These are phyloP conservation scores for Rhogogaster chlorosoma DNA, from an alignment of 2,888 invertebrate genomes.

Conservation along the genomic window DNA sequence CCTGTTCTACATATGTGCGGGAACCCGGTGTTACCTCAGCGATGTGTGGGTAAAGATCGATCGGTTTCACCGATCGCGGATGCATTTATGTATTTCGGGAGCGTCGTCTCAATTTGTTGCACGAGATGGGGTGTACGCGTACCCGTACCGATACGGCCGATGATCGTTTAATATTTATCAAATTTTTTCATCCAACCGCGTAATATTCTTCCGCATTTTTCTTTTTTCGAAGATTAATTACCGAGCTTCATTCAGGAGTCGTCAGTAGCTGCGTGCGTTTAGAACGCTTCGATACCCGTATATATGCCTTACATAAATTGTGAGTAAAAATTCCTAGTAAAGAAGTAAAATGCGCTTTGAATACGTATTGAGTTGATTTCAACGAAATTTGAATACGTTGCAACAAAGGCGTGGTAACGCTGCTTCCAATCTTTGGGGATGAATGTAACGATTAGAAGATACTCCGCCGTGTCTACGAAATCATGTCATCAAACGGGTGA, in stretches of 20 bases:
- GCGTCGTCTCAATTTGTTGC: slow-evolving; percentile 8
- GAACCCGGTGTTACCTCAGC: neutral
- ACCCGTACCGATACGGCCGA: neutral
- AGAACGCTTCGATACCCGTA: neutral
- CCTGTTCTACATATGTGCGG: slow-evolving; percentile 16
- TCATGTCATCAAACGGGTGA: neutral
- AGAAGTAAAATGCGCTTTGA: slow-evolving; percentile 22
- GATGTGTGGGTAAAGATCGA: slow-evolving; percentile 19
- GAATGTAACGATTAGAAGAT: no score
- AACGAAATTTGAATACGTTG: slow-evolving; percentile 18
- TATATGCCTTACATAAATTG: neutral
- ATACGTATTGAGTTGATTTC: slow-evolving; percentile 16
- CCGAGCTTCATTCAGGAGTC: neutral
- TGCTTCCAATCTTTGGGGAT: no score
- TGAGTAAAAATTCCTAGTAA: slow-evolving; percentile 7
- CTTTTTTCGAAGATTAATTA: neutral
- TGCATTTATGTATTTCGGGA: slow-evolving; percentile 19
- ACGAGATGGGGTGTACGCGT: neutral
- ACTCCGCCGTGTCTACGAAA: neutral
- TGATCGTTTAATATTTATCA: neutral
- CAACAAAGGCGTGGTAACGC: neutral
- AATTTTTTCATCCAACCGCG: neutral
- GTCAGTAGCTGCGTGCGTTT: no score
- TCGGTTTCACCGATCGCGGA: slow-evolving; percentile 20
- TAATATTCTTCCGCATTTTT: neutral